Base-by-base conservation (phyloP, 1,140 invertebrate genomes). In the Physella acuta region DNA sequence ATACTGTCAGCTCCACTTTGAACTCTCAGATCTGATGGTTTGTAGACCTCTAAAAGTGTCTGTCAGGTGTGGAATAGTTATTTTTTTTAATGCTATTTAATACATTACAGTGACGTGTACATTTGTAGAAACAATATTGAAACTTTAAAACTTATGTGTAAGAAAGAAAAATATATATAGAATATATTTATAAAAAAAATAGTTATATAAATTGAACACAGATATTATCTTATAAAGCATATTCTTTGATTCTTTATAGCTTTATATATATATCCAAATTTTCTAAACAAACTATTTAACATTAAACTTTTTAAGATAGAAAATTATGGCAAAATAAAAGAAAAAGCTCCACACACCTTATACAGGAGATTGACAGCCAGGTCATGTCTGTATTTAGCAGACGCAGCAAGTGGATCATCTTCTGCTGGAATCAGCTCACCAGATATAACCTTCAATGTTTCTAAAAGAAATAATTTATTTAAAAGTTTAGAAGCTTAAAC, bases 341-440 rank as follows among this genome's bases (percentile, higher is more conserved):
- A 44, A 44, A 44, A 11, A 20, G 8, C 8, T 55, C 24, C 4
- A 16, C 52, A n/a, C 73, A 79, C 79, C 71, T 75, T 78, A 77
- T 93, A 94, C 73, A 94, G 90, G 24, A 94, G 80, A 16, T 73
- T 69, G 51, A 79, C 34, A 44, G 79, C 77, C 37, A 81, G 60
- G 53, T 74, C 69, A 5, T 70, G 72, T 26, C 92, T 86, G 70
- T 89, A 92, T 39, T 88, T 84, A 0, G 90, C 88, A 0, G 88
- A 87, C 17, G 89, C 87, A 78, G 92, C 89, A 0, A 89, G 89
- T 5, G 89, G 52, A 58, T 78, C 17, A 8, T 39, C 71, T 14
- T 44, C 82, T n/a, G 89, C 88, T 0, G 92, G 91, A 49, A 87
- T 76, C 0, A 94, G 63, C 78, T 93, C 90, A 0, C 72, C 70